Evolutionary conservation across 2,113 vertebrate species (phyloP).

Genomic region (Conger conger): DNA sequence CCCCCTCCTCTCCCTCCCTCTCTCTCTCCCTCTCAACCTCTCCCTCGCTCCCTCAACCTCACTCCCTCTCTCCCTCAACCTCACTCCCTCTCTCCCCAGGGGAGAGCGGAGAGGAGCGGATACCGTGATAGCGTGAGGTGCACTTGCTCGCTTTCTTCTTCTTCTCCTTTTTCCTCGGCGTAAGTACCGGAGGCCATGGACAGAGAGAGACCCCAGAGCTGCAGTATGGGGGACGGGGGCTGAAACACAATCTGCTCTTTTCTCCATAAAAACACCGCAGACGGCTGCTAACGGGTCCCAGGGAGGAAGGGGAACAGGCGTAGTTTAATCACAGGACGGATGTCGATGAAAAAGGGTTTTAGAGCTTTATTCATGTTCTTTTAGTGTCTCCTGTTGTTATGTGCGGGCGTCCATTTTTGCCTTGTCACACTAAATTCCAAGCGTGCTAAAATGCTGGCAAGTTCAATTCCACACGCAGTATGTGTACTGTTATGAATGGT

Average conservation of each 20-base stretch:
- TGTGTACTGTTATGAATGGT: slow-evolving; percentile 20
- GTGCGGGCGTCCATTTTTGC: not conserved
- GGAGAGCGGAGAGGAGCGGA: not conserved
- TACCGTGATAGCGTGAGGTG: slow-evolving; percentile 8
- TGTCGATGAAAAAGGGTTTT: not conserved
- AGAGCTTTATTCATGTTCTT: not conserved
- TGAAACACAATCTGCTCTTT: slow-evolving; percentile 7
- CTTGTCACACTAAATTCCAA: slow-evolving; percentile 29
- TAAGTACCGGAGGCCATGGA: slow-evolving; percentile 1
- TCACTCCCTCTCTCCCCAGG: not conserved
- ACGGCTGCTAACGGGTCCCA: not conserved
- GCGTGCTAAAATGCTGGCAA: slow-evolving; percentile 19
- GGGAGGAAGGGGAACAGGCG: not conserved
- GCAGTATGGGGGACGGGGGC: not conserved
- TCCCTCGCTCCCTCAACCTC: no score
- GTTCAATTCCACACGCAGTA: slow-evolving; percentile 38
- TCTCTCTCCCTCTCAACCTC: no score
- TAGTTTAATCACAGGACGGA: not conserved
- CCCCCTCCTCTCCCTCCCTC: no score
- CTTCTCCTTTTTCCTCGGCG: not conserved
- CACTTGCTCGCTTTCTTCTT: not conserved
- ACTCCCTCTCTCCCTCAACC: no score
- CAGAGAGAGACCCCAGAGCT: not conserved
- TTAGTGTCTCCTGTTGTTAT: not conserved
- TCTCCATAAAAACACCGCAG: not conserved